Conservation (phyloP, 2,888 invertebrate species). For the Drosophila recens region DNA sequence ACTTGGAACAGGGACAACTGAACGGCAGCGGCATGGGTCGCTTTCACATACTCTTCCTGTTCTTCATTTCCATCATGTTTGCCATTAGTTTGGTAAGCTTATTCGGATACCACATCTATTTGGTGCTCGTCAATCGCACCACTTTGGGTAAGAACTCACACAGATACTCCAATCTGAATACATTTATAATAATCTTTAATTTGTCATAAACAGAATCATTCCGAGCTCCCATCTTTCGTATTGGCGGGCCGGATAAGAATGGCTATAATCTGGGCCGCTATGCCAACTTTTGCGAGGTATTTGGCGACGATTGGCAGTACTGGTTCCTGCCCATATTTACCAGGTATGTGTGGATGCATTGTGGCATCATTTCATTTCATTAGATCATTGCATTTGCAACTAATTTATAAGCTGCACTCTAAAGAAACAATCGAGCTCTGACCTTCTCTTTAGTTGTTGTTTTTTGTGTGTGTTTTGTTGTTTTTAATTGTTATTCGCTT, state of each 20-base stretch:
- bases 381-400: slow-evolving; percentile 38
- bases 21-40: slow-evolving; percentile 92
- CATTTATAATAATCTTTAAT: neutral
- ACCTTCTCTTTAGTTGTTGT: slow-evolving; percentile 45
- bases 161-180: neutral
- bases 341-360: slow-evolving; percentile 88
- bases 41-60: slow-evolving; percentile 98
- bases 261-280: slow-evolving; percentile 96
- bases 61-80: slow-evolving; percentile 99
- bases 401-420: slow-evolving; percentile 46
- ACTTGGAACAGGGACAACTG: slow-evolving; percentile 88
- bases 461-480: slow-evolving; percentile 59
- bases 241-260: slow-evolving; percentile 96
- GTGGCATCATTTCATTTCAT: slow-evolving; percentile 49
- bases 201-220: slow-evolving; percentile 91
- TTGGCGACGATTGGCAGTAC: slow-evolving; percentile 93
- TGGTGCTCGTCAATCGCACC: slow-evolving; percentile 96
- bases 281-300: slow-evolving; percentile 98
- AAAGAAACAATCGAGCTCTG: slow-evolving; percentile 17
- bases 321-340: slow-evolving; percentile 97
- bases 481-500: slow-evolving; percentile 31
- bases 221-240: slow-evolving; percentile 96
- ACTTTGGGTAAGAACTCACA: slow-evolving; percentile 91
- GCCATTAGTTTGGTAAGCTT: slow-evolving; percentile 97
- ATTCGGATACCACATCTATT: slow-evolving; percentile 98